phyloP scores from a whole-genome alignment of 2,797 vertebrate species.

The Pantherophis vulpinus region DNA sequence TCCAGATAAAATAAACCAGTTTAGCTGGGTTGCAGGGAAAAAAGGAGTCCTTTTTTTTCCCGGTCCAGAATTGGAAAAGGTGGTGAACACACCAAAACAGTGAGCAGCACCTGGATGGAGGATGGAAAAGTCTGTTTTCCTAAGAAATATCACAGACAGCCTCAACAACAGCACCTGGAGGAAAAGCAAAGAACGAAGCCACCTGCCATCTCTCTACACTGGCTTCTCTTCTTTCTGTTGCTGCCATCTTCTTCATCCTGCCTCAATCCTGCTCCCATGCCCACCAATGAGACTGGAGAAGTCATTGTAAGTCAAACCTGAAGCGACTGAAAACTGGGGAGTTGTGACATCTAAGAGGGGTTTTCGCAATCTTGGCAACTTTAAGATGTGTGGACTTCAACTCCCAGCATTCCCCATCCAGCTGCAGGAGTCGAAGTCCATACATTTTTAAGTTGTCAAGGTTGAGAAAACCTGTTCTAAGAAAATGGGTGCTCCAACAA shows the following conservation, averaged over 20 bases:
- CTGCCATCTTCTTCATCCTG: not conserved
- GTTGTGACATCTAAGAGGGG: not conserved
- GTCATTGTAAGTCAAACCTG: conserved; percentile 13
- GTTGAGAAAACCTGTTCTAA: not conserved
- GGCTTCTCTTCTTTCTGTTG: not conserved
- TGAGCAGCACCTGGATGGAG: not conserved
- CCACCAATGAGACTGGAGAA: conserved; percentile 11
- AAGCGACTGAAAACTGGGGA: not conserved
- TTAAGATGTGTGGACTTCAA: not conserved
- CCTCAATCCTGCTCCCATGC: not conserved
- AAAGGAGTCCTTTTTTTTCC: not conserved
- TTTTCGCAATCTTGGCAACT: not conserved
- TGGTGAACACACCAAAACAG: not conserved
- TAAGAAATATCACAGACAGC: not conserved
- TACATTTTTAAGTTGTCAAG: not conserved
- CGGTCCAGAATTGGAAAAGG: not conserved
- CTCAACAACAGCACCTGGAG: not conserved
- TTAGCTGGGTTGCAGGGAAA: not conserved
- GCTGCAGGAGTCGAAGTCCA: not conserved
- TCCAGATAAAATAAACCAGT: not conserved
- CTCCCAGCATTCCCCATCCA: not conserved
- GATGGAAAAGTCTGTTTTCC: not conserved
- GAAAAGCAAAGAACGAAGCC: not conserved
- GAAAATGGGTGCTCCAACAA: not conserved
- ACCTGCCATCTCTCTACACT: not conserved